Conservation (phyloP, 2,113 vertebrate species). For the Macrotus californicus region DNA sequence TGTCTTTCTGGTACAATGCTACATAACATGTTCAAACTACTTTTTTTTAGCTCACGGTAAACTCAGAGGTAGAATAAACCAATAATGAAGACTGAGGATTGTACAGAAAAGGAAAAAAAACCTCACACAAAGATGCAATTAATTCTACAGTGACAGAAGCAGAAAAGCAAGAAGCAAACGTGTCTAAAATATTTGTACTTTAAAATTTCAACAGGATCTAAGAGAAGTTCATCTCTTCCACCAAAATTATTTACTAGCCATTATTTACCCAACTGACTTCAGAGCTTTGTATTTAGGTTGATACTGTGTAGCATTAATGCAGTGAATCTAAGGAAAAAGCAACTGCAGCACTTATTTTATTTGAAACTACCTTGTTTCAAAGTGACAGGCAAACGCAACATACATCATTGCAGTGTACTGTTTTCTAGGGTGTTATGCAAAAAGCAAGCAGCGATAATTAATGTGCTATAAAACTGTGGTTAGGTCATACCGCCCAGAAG, state of each 20-base stretch:
- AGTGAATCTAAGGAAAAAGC: constrained; percentile 76
- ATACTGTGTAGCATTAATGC: constrained; percentile 74
- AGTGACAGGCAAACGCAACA: constrained; percentile 83
- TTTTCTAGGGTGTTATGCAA: constrained; percentile 76
- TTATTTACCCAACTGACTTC: constrained; percentile 48
- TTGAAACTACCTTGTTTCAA: constrained; percentile 71
- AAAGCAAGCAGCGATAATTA: constrained; percentile 89
- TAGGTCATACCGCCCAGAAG: constrained; percentile 94
- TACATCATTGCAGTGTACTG: constrained; percentile 75
- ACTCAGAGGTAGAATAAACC: constrained; percentile 40
- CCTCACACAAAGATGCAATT: constrained; percentile 64
- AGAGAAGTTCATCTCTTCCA: not conserved
- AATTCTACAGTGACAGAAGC: constrained; percentile 66
- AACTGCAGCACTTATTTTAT: constrained; percentile 66
- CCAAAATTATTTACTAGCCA: constrained; percentile 35
- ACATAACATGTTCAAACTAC: constrained; percentile 25
- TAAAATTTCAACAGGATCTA: constrained; percentile 27
- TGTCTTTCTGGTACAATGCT: constrained; percentile 50
- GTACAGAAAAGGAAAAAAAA: constrained; percentile 65
- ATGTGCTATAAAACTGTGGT: constrained; percentile 85
- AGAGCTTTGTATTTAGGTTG: constrained; percentile 57
- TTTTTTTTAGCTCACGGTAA: constrained; percentile 51
- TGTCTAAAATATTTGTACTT: constrained; percentile 61
- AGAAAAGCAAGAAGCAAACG: constrained; percentile 68
- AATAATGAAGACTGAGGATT: constrained; percentile 29